Percentiles rank a stretch among this genome's conserved stretches.
Evolutionary conservation across 2,888 invertebrate genomes (phyloP).

Genomic region (Meghimatium bilineatum): DNA sequence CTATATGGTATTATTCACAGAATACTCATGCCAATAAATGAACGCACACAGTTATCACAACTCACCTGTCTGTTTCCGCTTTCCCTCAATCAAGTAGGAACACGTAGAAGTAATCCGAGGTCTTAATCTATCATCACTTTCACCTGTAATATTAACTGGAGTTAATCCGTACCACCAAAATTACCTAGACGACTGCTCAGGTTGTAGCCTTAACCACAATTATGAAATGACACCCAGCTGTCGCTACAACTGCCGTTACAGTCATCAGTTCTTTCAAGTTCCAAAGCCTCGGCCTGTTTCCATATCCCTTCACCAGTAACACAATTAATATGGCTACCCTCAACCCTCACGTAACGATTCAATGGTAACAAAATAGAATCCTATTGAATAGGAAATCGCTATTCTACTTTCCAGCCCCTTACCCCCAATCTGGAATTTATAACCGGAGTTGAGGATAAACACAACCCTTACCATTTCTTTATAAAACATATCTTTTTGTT

Average conservation of each 20-base stretch:
- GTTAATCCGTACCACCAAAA: background rate
- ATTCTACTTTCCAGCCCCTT: background rate
- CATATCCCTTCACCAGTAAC: background rate
- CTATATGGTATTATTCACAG: too few relatives aligned
- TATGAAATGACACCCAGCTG: conserved; percentile 12
- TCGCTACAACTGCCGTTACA: background rate
- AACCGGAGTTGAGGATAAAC: background rate
- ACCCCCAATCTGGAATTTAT: background rate
- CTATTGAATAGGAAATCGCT: background rate
- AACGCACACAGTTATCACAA: too few relatives aligned
- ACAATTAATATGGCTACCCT: background rate
- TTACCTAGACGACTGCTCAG: background rate
- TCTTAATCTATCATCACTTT: conserved; percentile 1
- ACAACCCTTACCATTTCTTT: background rate
- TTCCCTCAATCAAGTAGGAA: background rate
- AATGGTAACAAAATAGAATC: background rate
- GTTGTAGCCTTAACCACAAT: conserved; percentile 4
- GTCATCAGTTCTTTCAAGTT: conserved; percentile 15
- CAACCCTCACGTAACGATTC: conserved; percentile 6
- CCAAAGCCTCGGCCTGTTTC: conserved; percentile 5
- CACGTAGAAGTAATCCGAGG: background rate
- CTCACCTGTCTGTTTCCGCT: background rate
- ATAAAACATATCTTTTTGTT: conserved; percentile 15
- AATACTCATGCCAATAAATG: too few relatives aligned
- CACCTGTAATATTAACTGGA: background rate